Evolutionary conservation across 2,888 invertebrate genomes (phyloP), one percentile per base, ranked within the genome.

Genomic region (Eupsilia transversa): DNA sequence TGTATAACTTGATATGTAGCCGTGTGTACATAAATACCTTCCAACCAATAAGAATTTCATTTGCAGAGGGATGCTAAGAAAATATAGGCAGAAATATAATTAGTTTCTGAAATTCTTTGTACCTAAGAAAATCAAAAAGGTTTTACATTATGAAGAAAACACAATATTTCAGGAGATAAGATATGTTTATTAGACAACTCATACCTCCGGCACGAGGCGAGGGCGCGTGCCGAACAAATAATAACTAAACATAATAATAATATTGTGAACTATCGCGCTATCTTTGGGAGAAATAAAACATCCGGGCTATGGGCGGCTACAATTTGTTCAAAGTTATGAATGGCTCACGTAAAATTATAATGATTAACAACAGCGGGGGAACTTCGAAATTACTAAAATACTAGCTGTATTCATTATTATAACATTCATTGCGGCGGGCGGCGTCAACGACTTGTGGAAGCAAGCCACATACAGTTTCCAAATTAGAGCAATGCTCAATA

Each of bases 121-220:
- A 30, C 54, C 54, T 20, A 59, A 33, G 23, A 23, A 57, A 57
- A 23, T 54, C 27, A 54, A 7, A 33, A 56, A 63, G 9, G 9
- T 17, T 33, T 33, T n/a, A 27, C 1, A 23, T 6, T 12, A 59
- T 12, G 79, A 84, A 81, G 57, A 89, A 91, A 92, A 92, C 87
- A 89, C 89, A 89, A 88, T 76, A 67, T n/a, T 82, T 91, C 90
- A 90, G 91, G 94, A 94, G 95, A 95, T 95, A 95, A 94, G 96
- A 96, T 96, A 96, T 96, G 96, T 96, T 96, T 96, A 96, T 95
- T 96, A 95, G 93, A 96, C 94, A 95, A 94, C 93, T 94, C 93
- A 94, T 94, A 94, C 92, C 92, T 91, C 91, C 86, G 91, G 89
- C 94, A 83, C 90, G 91, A 89, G 77, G 87, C 89, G 88, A 79